Evolutionary conservation across 1,140 invertebrate species (phyloP).

Genomic region (Coelopa frigida): DNA sequence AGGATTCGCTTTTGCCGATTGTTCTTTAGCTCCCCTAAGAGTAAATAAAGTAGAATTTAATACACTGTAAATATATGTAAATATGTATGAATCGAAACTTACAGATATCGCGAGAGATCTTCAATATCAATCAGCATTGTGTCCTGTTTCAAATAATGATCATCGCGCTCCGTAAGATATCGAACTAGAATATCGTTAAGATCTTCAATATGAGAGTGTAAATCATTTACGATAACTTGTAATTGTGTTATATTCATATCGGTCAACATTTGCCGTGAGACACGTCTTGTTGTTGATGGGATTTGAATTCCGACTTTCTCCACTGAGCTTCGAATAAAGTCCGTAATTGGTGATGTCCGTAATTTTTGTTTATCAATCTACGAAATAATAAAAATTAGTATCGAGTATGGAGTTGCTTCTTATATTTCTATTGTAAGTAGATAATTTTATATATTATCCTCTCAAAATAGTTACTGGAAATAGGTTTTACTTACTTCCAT

Average conservation of each 20-base stretch:
- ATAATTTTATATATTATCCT: no score
- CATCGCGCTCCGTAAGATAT: constrained; percentile 80
- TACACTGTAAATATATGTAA: neutral
- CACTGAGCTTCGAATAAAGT: constrained; percentile 70
- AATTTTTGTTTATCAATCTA: constrained; percentile 67
- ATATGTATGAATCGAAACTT: constrained; percentile 45
- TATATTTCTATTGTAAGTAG: no score
- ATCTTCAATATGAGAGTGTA: constrained; percentile 87
- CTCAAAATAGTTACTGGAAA: no score
- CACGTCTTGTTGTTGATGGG: constrained; percentile 67
- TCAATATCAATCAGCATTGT: constrained; percentile 96
- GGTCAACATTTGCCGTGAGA: constrained; percentile 75
- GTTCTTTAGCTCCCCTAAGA: constrained; percentile 13
- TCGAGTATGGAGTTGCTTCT: no score
- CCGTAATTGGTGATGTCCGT: constrained; percentile 76
- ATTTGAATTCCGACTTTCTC: constrained; percentile 78
- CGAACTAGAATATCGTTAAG: constrained; percentile 84
- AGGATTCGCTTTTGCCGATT: constrained; percentile 10
- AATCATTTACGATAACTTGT: constrained; percentile 86
- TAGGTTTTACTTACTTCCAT: constrained; percentile 61
- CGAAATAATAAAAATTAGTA: constrained; percentile 16
- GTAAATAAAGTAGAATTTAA: neutral
- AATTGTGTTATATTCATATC: constrained; percentile 93
- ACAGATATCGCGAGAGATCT: constrained; percentile 87
- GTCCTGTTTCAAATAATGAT: constrained; percentile 94